Base-by-base conservation (phyloP, 2,113 vertebrate genomes). In the Jaculus jaculus region DNA sequence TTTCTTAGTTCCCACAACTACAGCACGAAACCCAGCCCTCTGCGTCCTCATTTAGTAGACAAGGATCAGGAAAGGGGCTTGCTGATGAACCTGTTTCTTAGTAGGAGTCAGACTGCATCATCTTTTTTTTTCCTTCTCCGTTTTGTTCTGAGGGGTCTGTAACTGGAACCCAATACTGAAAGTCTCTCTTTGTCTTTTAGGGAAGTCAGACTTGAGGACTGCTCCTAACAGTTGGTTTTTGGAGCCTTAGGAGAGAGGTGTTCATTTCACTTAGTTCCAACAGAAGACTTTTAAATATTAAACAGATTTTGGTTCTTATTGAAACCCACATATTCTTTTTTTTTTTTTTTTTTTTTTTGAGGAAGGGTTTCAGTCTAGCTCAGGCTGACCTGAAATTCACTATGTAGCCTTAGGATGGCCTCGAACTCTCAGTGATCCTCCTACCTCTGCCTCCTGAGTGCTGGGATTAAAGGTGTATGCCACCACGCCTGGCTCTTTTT, bases 201-300 rank as follows among this genome's bases (percentile, higher is more conserved):
- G 74, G 37, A 81, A 26, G 39, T 68, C 69, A 51, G 42, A 9
- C 32, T 77, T 8, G 37, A 47, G 32, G 34, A 63, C 63, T 54
- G 24, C 34, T 15, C 60, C 16, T 72, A 63, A 34, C 5, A 6
- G 7, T 28, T 61, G 61, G 60, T 88, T 79, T 90, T 73, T 37
- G 47, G 65, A 63, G 13, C 58, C 83, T 42, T 89, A 61, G n/a
- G 51, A 89, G 73, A 82, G 61, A 93, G 93, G 51, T 42, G 15
- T 73, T 85, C 34, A 61, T 32, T 79, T 91, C 10, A 26, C 12
- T 68, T 84, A 65, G 54, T 83, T 60, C 65, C 39, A 75, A 75
- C 47, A 91, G 86, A 87, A 86, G 51, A 63, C 2, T 51, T 82
- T 72, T 47, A 47, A 47, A 47, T 47, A 47, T 47, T 47, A 47